A percentile compares a stretch with the other conserved stretches of the same genome.
phyloP scores from a whole-genome alignment of 1,140 invertebrate species.

The Camponotus floridanus region DNA sequence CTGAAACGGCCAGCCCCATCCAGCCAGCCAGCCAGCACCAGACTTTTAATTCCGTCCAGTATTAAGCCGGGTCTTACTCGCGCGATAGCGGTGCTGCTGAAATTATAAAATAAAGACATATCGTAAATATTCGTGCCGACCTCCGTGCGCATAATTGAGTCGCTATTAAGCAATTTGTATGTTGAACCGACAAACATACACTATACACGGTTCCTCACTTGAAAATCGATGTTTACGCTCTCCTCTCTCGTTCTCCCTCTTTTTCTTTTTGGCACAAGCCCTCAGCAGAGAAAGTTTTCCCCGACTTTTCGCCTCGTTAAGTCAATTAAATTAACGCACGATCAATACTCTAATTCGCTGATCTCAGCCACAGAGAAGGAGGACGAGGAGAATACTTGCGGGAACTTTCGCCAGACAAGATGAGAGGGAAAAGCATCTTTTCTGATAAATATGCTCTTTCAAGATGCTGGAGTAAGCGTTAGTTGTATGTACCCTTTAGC shows the following conservation, averaged over 20 bases:
- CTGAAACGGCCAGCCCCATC: neutral
- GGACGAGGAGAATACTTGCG: neutral
- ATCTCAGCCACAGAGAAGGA: neutral
- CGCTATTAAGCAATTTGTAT: constrained; percentile 64
- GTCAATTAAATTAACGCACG: constrained; percentile 43
- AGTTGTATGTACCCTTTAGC: neutral
- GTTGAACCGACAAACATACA: constrained; percentile 17
- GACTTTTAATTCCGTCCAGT: constrained; percentile 48
- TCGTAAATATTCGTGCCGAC: constrained; percentile 29
- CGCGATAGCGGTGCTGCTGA: constrained; percentile 38
- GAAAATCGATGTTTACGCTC: constrained; percentile 38
- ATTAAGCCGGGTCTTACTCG: constrained; percentile 28
- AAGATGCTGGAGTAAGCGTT: neutral
- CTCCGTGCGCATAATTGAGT: constrained; percentile 56
- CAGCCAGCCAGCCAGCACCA: neutral
- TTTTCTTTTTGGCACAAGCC: neutral
- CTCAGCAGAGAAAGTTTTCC: constrained; percentile 16
- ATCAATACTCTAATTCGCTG: constrained; percentile 18
- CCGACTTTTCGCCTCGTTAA: constrained; percentile 29
- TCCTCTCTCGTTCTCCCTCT: neutral
- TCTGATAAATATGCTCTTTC: constrained; percentile 36
- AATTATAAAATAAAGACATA: constrained; percentile 61
- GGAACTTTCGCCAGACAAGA: neutral
- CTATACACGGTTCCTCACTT: neutral
- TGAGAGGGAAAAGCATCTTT: constrained; percentile 19